Evolutionary conservation across 2,797 vertebrate species (phyloP).

Genomic region (Argyrosomus regius): DNA sequence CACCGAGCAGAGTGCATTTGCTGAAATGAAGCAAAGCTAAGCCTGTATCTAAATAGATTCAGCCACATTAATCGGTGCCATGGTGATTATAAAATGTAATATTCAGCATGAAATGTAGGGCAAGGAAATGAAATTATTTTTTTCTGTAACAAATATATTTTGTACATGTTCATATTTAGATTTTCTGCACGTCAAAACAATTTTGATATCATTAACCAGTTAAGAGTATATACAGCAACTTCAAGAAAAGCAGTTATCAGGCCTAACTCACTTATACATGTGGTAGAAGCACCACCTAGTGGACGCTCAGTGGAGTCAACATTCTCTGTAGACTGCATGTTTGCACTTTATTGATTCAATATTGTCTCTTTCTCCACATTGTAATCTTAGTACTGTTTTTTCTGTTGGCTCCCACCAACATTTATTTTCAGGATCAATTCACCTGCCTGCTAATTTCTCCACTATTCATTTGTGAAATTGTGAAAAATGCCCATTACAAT

Average conservation of each 20-base stretch:
- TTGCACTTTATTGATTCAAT: neutral
- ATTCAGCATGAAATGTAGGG: constrained; percentile 39
- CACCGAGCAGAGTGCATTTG: constrained; percentile 49
- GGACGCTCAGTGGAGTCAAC: constrained; percentile 14
- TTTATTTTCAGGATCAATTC: neutral
- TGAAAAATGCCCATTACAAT: neutral
- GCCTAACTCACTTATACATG: neutral
- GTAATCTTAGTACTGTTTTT: neutral
- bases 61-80: constrained; percentile 31
- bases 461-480: neutral
- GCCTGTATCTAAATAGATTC: constrained; percentile 37
- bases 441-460: neutral
- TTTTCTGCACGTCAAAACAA: constrained; percentile 7
- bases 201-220: neutral
- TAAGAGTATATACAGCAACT: neutral
- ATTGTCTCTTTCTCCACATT: neutral
- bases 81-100: constrained; percentile 42
- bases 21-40: constrained; percentile 52
- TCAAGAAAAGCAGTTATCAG: neutral
- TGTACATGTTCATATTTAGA: constrained; percentile 9
- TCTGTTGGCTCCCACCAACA: neutral
- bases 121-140: constrained; percentile 8
- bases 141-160: neutral
- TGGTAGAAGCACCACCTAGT: constrained; percentile 62
- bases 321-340: neutral